phyloP scores from a whole-genome alignment of 2,113 vertebrate species.

The Tamias sibiricus region DNA sequence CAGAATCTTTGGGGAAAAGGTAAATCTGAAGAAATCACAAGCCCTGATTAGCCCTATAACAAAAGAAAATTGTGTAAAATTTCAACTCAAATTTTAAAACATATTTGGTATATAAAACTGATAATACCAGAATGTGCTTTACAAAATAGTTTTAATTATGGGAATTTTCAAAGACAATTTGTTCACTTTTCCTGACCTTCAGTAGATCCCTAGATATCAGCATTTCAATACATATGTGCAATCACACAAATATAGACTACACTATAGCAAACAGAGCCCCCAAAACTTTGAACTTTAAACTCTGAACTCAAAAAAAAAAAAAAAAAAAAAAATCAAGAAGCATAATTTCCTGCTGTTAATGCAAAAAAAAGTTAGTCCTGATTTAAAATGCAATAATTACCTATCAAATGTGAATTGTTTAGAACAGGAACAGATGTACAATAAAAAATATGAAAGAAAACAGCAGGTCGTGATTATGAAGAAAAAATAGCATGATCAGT shows the following conservation, averaged over 20 bases:
- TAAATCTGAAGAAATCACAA: conserved; percentile 8
- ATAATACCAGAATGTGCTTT: neutral
- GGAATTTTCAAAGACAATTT: neutral
- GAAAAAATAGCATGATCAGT: neutral
- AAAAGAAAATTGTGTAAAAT: neutral
- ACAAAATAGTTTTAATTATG: neutral
- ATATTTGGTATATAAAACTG: neutral
- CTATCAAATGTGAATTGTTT: neutral
- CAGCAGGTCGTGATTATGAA: neutral
- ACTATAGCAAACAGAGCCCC: neutral
- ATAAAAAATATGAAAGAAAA: neutral
- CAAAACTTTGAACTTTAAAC: conserved; percentile 52
- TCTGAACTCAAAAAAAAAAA: conserved; percentile 19
- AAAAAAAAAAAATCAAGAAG: conserved; percentile 17
- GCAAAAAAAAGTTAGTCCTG: neutral
- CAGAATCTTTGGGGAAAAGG: neutral
- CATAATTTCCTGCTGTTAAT: conserved; percentile 10
- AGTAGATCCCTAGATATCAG: neutral
- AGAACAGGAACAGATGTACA: neutral
- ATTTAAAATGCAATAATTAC: conserved; percentile 46
- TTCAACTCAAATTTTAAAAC: conserved; percentile 43
- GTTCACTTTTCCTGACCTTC: conserved; percentile 9
- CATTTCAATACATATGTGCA: conserved; percentile 25
- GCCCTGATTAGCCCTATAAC: neutral
- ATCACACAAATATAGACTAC: neutral